Evolutionary conservation across 1,140 invertebrate species (phyloP).

Genomic region (Stegodyphus mimosarum): DNA sequence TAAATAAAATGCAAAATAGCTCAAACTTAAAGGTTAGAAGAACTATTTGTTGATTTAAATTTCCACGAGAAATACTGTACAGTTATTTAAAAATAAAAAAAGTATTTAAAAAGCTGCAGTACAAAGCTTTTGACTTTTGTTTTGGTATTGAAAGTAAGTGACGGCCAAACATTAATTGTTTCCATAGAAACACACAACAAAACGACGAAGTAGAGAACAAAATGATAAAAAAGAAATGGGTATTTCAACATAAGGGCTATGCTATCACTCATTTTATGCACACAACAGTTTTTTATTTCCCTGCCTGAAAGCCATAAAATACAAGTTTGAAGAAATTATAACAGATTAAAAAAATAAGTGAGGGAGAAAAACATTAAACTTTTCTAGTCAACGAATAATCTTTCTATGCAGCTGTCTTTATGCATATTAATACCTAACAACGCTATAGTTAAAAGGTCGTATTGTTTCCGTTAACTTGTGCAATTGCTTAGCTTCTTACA

Average conservation of each 20-base stretch:
- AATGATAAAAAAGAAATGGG: neutral
- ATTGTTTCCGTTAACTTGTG: too few relatives aligned
- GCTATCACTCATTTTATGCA: neutral
- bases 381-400: too few relatives aligned
- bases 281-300: neutral
- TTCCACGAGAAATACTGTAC: neutral
- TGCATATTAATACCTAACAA: too few relatives aligned
- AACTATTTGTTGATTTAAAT: neutral
- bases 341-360: too few relatives aligned
- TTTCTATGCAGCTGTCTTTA: too few relatives aligned
- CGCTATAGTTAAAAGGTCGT: too few relatives aligned
- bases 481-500: too few relatives aligned
- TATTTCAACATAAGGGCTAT: neutral
- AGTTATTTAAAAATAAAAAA: neutral
- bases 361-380: too few relatives aligned
- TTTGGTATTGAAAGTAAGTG: neutral
- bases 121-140: neutral
- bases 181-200: slow-evolving; percentile 16
- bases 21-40: neutral
- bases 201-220: neutral
- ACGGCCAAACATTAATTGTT: slow-evolving; percentile 7
- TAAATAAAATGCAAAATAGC: too few relatives aligned
- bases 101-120: neutral
- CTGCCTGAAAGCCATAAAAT: too few relatives aligned
- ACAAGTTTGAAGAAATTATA: too few relatives aligned